These are phyloP conservation scores for Leucoraja ocellata DNA, from an alignment of 2,797 vertebrate genomes.

Conservation along the genomic window DNA sequence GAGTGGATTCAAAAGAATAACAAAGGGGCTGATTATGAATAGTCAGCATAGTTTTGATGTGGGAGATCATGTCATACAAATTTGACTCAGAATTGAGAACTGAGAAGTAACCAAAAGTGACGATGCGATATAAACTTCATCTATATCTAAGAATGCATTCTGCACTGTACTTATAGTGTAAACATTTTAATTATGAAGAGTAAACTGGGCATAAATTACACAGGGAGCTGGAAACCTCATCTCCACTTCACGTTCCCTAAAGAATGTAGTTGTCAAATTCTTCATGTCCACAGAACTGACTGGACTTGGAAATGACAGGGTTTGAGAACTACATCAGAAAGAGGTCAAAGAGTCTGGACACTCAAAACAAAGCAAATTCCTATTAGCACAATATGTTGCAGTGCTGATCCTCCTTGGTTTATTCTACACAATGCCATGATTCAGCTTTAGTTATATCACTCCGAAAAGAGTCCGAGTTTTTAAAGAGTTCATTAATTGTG, in stretches of 20 bases:
- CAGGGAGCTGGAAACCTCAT: background rate
- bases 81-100: too few species aligned
- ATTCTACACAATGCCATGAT: background rate
- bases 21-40: too few species aligned
- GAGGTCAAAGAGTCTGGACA: background rate
- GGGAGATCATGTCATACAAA: too few species aligned
- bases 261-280: background rate
- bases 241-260: background rate
- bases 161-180: background rate
- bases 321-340: background rate
- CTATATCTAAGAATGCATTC: background rate
- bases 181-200: background rate
- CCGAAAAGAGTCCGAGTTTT: background rate
- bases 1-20: too few species aligned
- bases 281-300: background rate
- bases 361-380: background rate
- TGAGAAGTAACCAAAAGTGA: too few species aligned
- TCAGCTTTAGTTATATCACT: background rate
- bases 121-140: too few species aligned
- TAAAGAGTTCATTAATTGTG: background rate
- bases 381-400: background rate
- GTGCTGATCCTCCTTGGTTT: background rate
- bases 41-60: too few species aligned
- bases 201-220: background rate
- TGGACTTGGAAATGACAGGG: background rate